Evolutionary conservation across 2,797 vertebrate genomes (phyloP).

Genomic region (Phalanger gymnotis): DNA sequence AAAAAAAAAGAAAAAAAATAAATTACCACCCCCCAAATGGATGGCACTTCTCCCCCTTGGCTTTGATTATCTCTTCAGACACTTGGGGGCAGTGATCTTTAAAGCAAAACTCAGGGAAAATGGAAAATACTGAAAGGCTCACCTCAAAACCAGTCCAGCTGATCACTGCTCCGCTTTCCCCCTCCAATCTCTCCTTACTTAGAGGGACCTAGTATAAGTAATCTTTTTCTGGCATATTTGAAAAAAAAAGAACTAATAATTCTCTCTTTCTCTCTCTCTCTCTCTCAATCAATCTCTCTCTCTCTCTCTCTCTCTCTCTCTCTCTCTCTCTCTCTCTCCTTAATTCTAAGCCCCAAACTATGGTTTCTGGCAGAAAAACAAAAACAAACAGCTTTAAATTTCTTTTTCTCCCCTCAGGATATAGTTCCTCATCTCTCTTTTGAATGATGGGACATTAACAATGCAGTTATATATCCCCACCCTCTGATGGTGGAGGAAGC

Average conservation of each 20-base stretch:
- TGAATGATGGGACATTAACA: not conserved
- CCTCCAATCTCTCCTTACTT: not conserved
- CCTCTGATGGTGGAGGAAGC: not conserved
- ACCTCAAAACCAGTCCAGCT: not conserved
- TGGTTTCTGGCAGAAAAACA: not conserved
- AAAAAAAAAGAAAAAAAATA: too few relatives aligned
- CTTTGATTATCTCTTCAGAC: not conserved
- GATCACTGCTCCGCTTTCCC: not conserved
- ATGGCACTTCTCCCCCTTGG: not conserved
- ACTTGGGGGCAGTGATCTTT: not conserved
- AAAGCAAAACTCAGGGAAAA: not conserved
- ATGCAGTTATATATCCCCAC: not conserved
- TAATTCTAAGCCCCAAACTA: not conserved
- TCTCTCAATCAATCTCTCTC: not conserved
- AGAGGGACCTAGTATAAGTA: not conserved
- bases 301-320: not conserved
- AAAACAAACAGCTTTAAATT: not conserved
- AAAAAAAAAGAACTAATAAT: not conserved
- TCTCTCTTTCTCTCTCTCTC: not conserved
- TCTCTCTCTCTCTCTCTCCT: not conserved
- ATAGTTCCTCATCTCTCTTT: not conserved
- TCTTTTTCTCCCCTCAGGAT: not conserved
- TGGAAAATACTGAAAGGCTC: not conserved
- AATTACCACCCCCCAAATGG: not conserved
- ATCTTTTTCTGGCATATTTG: not conserved